phyloP scores from a whole-genome alignment of 2,888 invertebrate species.

The Chelonus formosanus region DNA sequence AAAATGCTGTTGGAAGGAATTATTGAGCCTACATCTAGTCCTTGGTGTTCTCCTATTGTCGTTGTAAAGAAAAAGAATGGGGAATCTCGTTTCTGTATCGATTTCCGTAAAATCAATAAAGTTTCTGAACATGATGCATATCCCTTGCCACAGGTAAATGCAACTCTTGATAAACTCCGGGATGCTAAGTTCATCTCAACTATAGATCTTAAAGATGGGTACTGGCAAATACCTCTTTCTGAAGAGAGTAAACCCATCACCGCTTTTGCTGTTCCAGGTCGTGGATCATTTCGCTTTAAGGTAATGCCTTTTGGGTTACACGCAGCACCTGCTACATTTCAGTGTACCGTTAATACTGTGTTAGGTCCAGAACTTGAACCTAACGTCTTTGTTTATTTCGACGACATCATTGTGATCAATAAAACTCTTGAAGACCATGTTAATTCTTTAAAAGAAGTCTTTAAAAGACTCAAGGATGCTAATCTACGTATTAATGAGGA shows the following conservation, averaged over 20 bases:
- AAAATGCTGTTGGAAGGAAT: constrained; percentile 48
- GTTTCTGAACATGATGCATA: too few relatives aligned
- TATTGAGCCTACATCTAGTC: constrained; percentile 46
- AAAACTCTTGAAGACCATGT: constrained; percentile 18
- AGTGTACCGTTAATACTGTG: neutral
- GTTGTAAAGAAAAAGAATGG: constrained; percentile 46
- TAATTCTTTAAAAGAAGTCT: neutral
- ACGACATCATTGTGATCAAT: constrained; percentile 16
- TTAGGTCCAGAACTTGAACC: neutral
- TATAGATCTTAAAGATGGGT: too few relatives aligned
- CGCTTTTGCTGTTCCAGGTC: constrained; percentile 27
- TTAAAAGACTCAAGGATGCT: constrained; percentile 15
- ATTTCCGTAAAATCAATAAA: too few relatives aligned
- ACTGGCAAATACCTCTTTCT: too few relatives aligned
- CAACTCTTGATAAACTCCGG: too few relatives aligned
- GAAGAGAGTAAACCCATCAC: too few relatives aligned
- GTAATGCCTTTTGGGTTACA: constrained; percentile 50
- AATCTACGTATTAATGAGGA: constrained; percentile 20
- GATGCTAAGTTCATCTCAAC: too few relatives aligned
- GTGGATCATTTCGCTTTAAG: constrained; percentile 43
- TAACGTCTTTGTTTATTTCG: constrained; percentile 26
- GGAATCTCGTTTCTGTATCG: constrained; percentile 47
- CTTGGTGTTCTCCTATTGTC: constrained; percentile 49
- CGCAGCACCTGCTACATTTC: constrained; percentile 32
- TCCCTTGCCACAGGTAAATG: too few relatives aligned